These are phyloP conservation scores for Diuraphis noxia DNA, from an alignment of 1,140 invertebrate genomes.

Conservation along the genomic window DNA sequence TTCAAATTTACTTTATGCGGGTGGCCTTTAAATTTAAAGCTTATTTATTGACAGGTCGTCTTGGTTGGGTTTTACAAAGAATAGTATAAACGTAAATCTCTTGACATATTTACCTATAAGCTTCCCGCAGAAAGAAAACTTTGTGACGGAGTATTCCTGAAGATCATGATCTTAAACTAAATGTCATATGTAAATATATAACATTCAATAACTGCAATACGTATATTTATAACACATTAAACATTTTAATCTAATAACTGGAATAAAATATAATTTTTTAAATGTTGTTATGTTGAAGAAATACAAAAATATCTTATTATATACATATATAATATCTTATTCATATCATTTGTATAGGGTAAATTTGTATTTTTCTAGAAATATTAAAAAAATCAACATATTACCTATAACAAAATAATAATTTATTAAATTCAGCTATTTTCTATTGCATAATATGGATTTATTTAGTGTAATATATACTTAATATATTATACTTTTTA, in stretches of 20 bases:
- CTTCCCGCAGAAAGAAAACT: neutral
- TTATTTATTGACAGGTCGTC: slow-evolving; percentile 24
- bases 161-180: neutral
- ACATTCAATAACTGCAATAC: neutral
- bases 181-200: neutral
- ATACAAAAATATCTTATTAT: too few species aligned
- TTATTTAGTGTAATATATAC: too few species aligned
- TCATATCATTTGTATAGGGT: too few species aligned
- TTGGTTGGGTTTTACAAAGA: neutral
- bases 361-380: too few species aligned
- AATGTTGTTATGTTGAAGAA: too few species aligned
- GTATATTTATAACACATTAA: neutral
- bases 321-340: too few species aligned
- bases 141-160: neutral
- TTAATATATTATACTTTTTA: too few species aligned
- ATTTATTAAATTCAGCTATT: too few species aligned
- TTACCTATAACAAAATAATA: too few species aligned
- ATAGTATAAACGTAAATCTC: slow-evolving; percentile 22
- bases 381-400: too few species aligned
- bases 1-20: neutral
- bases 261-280: too few species aligned
- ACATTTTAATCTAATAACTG: neutral
- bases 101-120: slow-evolving; percentile 25
- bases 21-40: neutral
- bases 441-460: too few species aligned